Evolutionary conservation across 1,140 invertebrate species (phyloP).

Genomic region (Saxidomus purpurata): DNA sequence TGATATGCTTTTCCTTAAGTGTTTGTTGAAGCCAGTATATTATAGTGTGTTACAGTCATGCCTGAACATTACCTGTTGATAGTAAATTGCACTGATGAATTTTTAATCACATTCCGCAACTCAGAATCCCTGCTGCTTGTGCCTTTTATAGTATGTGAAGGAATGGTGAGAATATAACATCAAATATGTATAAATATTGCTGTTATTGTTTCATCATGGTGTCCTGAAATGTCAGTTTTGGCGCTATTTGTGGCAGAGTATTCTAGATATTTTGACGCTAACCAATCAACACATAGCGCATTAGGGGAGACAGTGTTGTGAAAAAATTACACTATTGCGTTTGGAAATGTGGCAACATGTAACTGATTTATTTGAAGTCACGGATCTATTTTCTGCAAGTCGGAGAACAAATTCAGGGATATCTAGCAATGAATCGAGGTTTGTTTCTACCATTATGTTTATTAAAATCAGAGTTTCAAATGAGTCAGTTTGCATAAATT

Average conservation of each 20-base stretch:
- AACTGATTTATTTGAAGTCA: not conserved
- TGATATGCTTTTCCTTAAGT: no score
- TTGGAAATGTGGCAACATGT: not conserved
- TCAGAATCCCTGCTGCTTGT: no score
- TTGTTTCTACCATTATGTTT: no score
- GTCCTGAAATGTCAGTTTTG: not conserved
- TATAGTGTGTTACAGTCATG: no score
- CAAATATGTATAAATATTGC: not conserved
- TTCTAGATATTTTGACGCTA: not conserved
- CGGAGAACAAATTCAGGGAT: not conserved
- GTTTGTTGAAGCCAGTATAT: no score
- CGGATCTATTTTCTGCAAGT: not conserved
- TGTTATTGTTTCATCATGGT: not conserved
- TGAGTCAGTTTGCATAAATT: no score
- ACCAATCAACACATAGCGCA: not conserved
- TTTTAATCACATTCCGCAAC: no score
- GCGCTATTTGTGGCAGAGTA: not conserved
- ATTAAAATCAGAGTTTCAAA: no score
- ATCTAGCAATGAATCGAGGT: no score
- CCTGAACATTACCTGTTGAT: no score
- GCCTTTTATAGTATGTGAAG: no score
- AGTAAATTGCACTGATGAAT: no score
- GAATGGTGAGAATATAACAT: not conserved
- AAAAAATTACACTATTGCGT: not conserved
- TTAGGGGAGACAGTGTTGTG: not conserved